These are phyloP conservation scores for Urophycis tenuis DNA, from an alignment of 2,797 vertebrate species.

Conservation along the genomic window DNA sequence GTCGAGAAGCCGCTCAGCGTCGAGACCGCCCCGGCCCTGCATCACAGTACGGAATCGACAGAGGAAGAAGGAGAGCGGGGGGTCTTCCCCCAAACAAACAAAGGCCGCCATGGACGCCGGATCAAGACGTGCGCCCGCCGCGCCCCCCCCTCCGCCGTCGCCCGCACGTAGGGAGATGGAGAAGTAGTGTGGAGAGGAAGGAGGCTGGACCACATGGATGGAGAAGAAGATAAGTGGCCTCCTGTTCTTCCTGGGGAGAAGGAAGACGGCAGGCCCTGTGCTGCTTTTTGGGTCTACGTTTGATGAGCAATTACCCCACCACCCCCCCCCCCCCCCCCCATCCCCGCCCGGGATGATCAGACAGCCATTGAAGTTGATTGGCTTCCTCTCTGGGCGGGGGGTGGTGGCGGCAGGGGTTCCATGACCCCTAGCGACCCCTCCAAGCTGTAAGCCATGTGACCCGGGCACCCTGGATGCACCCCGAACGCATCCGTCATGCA, in stretches of 20 bases:
- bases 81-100: not conserved
- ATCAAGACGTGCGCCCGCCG: not conserved
- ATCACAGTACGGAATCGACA: no score
- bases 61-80: not conserved
- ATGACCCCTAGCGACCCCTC: constrained; percentile 60
- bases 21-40: no score
- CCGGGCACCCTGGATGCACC: constrained; percentile 44
- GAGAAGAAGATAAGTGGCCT: constrained; percentile 43
- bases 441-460: constrained; percentile 52
- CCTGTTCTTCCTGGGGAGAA: constrained; percentile 36
- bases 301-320: constrained; percentile 1
- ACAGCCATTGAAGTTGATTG: constrained; percentile 55
- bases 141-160: no score
- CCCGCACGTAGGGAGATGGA: not conserved
- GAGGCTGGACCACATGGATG: constrained; percentile 31
- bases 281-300: not conserved
- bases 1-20: not conserved
- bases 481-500: constrained; percentile 61
- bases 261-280: constrained; percentile 4
- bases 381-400: constrained; percentile 53
- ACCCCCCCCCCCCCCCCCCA: not conserved
- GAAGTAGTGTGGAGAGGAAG: not conserved
- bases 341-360: not conserved
- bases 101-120: not conserved
- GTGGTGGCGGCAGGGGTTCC: constrained; percentile 35